These are phyloP conservation scores for Thaumatotibia leucotreta DNA, from an alignment of 1,140 invertebrate genomes.

Conservation along the genomic window DNA sequence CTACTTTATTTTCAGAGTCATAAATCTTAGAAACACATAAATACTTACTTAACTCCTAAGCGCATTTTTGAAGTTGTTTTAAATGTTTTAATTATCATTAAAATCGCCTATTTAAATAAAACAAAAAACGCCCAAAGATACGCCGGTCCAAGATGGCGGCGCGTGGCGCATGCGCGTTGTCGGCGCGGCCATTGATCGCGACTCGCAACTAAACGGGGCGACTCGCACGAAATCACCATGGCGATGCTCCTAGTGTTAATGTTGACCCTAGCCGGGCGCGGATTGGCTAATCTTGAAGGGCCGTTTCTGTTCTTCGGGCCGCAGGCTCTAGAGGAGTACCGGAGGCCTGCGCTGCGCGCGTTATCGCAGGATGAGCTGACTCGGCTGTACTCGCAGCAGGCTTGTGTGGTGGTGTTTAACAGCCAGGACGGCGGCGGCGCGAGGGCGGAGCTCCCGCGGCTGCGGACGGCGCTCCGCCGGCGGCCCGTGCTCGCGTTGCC, in stretches of 20 bases:
- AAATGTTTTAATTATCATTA: too few relatives aligned
- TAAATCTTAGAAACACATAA: too few relatives aligned
- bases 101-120: too few relatives aligned
- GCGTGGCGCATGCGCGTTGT: not conserved
- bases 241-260: not conserved
- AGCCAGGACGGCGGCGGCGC: conserved; percentile 66
- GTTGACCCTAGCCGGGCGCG: not conserved
- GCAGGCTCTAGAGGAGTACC: conserved; percentile 62
- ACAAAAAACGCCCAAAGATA: too few relatives aligned
- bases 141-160: not conserved
- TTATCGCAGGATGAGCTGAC: conserved; percentile 68
- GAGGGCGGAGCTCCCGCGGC: conserved; percentile 58
- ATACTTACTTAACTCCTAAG: too few relatives aligned
- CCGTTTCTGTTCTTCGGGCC: conserved; percentile 78
- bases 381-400: conserved; percentile 63
- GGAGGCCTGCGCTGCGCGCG: conserved; percentile 68
- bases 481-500: conserved; percentile 69
- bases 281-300: conserved; percentile 66
- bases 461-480: conserved; percentile 72
- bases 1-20: too few relatives aligned
- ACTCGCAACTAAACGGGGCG: not conserved
- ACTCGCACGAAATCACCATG: not conserved
- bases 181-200: not conserved
- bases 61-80: too few relatives aligned
- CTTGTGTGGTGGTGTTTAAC: conserved; percentile 71